Base-by-base conservation (phyloP, 1,140 invertebrate genomes). In the Drosophila burlai region DNA sequence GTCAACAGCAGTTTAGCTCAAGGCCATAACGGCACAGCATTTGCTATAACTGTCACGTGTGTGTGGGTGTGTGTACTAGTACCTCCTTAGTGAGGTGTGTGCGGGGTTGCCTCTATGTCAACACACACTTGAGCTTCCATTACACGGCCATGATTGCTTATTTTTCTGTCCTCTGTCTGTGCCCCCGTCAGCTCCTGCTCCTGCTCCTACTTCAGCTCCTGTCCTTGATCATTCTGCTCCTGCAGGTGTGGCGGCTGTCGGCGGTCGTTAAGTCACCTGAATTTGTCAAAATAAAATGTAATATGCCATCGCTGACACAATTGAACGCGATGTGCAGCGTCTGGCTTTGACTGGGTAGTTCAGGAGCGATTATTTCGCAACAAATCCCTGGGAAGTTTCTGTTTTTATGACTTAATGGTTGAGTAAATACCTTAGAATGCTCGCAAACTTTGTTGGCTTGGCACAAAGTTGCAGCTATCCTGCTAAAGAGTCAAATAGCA, bases 1-100 rank as follows among this genome's bases (percentile, higher is more conserved):
- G 84, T 89, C 81, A 90, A 84, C 85, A 90, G 83, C 85, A 89
- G 84, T 84, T 90, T 81, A 89, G 85, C 84, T 75, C 84, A 89
- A 89, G 84, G 84, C 85, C 84, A 79, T 90, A 84, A 90, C 62
- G 69, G 85, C 77, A 66, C 54, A 78, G 73, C 73, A 72, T 73
- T 78, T 76, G 59, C 84, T 83, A 78, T 89, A 83, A 78, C 84
- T 83, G 83, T 74, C 83, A 77, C 60, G 63, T 68, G 67, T 71
- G 65, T 80, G 50, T 71, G 65, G 76, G 50, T 43, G 61, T 38
- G 38, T 21, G 54, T 66, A 45, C 36, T 34, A 34, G 47, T 47
- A 49, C 36, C 10, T 10, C 18, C 65, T 24, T 46, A 9, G 54
- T 40, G 34, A 55, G 54, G 15, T 54, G 54, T 54, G 24, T 49